A percentile compares a stretch with the other conserved stretches of the same genome.
Evolutionary conservation across 2,113 vertebrate species (phyloP).

Genomic region (Acrocephalus arundinaceus): DNA sequence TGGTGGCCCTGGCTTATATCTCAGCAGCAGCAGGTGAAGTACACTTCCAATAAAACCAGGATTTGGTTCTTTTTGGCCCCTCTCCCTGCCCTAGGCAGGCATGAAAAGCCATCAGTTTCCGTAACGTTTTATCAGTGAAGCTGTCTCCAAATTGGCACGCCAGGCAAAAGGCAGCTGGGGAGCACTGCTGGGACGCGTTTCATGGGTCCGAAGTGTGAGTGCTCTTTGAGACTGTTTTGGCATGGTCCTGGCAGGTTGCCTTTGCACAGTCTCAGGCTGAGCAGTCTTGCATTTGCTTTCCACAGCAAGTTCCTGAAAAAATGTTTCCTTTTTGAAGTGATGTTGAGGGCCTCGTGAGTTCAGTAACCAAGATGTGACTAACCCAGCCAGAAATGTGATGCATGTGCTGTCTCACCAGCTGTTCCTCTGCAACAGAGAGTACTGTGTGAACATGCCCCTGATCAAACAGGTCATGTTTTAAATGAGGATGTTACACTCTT

Average conservation of each 20-base stretch:
- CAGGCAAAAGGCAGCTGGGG: not conserved
- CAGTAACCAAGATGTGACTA: not conserved
- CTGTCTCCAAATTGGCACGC: not conserved
- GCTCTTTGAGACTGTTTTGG: not conserved
- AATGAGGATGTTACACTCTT: not conserved
- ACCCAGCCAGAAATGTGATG: not conserved
- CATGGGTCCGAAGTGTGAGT: fast-evolving
- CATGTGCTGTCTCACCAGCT: not conserved
- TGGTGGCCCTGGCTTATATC: not conserved
- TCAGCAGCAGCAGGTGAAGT: not conserved
- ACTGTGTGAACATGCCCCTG: not conserved
- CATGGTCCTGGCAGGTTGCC: fast-evolving
- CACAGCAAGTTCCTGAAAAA: not conserved
- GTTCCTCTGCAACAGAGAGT: not conserved
- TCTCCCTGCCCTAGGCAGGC: not conserved
- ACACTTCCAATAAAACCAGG: not conserved
- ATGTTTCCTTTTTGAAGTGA: not conserved
- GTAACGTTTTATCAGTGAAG: not conserved
- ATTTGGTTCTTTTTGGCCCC: not conserved
- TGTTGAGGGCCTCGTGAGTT: not conserved
- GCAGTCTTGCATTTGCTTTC: not conserved
- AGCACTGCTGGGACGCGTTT: not conserved
- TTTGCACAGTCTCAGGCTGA: not conserved
- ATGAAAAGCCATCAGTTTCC: not conserved
- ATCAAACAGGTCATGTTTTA: not conserved